Evolutionary conservation across 1,140 invertebrate genomes (phyloP).

Genomic region (Tribolium castaneum): DNA sequence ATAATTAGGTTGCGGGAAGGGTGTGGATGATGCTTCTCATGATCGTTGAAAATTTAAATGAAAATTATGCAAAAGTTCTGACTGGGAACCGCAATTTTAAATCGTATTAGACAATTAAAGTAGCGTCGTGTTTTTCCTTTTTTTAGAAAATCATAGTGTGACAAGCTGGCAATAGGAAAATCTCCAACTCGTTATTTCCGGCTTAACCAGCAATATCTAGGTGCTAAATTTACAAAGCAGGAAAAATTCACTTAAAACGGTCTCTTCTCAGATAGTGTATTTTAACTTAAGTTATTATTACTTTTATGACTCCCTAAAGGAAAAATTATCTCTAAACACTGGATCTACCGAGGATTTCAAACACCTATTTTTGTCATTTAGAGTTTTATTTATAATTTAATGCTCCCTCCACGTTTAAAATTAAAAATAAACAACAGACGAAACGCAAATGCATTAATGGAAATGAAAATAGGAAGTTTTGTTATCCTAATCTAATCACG

Average conservation of each 20-base stretch:
- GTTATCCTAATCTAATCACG: conserved; percentile 3
- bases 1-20: conserved; percentile 32
- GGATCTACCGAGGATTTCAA: conserved; percentile 11
- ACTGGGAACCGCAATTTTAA: conserved; percentile 22
- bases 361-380: conserved; percentile 34
- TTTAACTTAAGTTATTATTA: conserved; percentile 25
- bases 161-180: too few species aligned
- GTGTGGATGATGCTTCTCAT: conserved; percentile 25
- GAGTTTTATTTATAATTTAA: conserved; percentile 34
- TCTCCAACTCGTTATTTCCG: not conserved
- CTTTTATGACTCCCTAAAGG: conserved; percentile 27
- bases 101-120: conserved; percentile 10
- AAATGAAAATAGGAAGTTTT: conserved; percentile 30
- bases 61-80: conserved; percentile 30
- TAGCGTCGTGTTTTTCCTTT: not conserved
- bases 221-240: conserved; percentile 4
- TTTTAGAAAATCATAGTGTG: not conserved
- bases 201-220: not conserved
- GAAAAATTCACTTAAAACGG: not conserved
- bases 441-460: conserved; percentile 11
- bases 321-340: conserved; percentile 35
- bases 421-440: conserved; percentile 27
- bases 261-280: not conserved
- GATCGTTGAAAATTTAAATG: conserved; percentile 33
- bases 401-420: conserved; percentile 18